Evolutionary conservation across 2,888 invertebrate genomes (phyloP).

Genomic region (Agriopis marginaria): DNA sequence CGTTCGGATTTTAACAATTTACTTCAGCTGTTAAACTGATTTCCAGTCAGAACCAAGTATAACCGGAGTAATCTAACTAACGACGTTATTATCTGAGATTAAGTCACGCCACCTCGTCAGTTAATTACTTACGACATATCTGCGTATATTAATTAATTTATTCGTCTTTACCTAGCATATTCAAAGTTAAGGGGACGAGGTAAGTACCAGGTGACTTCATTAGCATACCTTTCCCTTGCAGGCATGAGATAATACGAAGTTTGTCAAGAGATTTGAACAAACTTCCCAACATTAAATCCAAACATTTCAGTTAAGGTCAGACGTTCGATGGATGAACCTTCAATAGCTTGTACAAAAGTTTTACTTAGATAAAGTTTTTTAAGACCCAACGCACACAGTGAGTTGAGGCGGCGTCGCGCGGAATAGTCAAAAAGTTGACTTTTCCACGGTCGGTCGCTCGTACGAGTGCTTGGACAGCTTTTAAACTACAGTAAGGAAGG

Average conservation of each 20-base stretch:
- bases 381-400: not conserved
- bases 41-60: not conserved
- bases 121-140: constrained; percentile 8
- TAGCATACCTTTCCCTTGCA: constrained; percentile 50
- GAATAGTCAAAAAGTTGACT: no score
- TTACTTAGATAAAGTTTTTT: constrained; percentile 5
- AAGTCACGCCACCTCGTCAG: constrained; percentile 8
- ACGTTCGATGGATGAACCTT: constrained; percentile 35
- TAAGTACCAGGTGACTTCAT: constrained; percentile 40
- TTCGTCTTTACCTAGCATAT: constrained; percentile 23
- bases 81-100: not conserved
- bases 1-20: no score
- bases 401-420: no score
- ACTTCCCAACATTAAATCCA: constrained; percentile 35
- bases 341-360: constrained; percentile 22
- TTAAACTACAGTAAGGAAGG: no score
- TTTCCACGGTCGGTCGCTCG: no score
- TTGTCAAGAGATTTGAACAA: constrained; percentile 22
- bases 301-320: constrained; percentile 40
- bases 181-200: constrained; percentile 30
- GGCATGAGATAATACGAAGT: constrained; percentile 25
- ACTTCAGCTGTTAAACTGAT: no score
- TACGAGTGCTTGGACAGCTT: no score
- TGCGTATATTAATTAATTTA: constrained; percentile 26
- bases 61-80: not conserved